Percentiles rank a stretch among this genome's conserved stretches.
These are phyloP conservation scores for Spondyliosoma cantharus DNA, from an alignment of 2,797 vertebrate genomes.

Conservation along the genomic window DNA sequence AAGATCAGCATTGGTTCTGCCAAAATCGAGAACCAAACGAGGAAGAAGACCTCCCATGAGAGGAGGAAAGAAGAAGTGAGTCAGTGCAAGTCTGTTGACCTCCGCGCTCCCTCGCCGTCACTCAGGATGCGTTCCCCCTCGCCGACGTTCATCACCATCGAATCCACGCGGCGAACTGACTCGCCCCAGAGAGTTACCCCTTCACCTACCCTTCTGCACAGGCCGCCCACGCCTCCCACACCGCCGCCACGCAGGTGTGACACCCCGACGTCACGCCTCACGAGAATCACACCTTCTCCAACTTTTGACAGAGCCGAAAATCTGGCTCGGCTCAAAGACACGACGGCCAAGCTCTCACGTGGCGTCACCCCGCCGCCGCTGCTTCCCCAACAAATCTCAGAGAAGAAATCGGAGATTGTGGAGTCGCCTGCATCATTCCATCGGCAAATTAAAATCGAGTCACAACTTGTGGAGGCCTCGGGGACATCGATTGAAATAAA, in stretches of 20 bases:
- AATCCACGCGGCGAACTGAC: slow-evolving; percentile 86
- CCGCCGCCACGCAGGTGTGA: slow-evolving; percentile 80
- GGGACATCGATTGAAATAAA: slow-evolving; percentile 22
- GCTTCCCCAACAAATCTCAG: slow-evolving; percentile 76
- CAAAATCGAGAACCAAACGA: slow-evolving; percentile 78
- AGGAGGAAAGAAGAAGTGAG: slow-evolving; percentile 75
- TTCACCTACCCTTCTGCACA: slow-evolving; percentile 79
- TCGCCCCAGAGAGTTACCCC: slow-evolving; percentile 82
- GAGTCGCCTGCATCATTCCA: slow-evolving; percentile 88
- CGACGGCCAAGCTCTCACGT: slow-evolving; percentile 88
- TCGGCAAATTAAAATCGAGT: slow-evolving; percentile 88
- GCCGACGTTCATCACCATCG: slow-evolving; percentile 91
- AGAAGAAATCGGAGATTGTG: slow-evolving; percentile 89
- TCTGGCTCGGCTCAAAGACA: slow-evolving; percentile 88
- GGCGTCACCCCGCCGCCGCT: slow-evolving; percentile 80
- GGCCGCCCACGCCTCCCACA: slow-evolving; percentile 81
- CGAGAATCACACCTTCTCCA: slow-evolving; percentile 83
- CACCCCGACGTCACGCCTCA: slow-evolving; percentile 81
- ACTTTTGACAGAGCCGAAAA: slow-evolving; percentile 88
- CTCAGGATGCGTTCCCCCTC: slow-evolving; percentile 88
- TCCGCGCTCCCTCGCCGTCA: slow-evolving; percentile 81
- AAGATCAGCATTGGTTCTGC: slow-evolving; percentile 81
- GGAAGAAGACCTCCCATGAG: slow-evolving; percentile 69
- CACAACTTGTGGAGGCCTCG: slow-evolving; percentile 58
- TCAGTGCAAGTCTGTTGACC: slow-evolving; percentile 74